phyloP scores from a whole-genome alignment of 2,888 invertebrate genomes.

The Charanyca ferruginea region DNA sequence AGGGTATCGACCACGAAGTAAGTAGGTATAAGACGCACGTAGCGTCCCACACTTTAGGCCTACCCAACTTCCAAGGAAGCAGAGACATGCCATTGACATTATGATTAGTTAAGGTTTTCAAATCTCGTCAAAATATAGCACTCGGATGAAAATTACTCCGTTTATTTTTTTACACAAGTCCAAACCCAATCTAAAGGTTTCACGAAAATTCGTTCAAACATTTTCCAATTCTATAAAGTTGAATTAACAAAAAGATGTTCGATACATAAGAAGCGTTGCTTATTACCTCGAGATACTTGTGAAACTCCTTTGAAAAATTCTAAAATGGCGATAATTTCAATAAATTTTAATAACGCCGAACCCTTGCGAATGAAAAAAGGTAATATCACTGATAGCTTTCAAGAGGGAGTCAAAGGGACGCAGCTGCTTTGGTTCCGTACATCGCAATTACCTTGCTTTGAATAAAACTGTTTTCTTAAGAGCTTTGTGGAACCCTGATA shows the following conservation, averaged over 20 bases:
- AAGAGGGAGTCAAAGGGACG: conserved; percentile 68
- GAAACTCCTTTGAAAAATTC: conserved; percentile 57
- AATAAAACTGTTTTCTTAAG: conserved; percentile 67
- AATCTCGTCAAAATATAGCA: no score
- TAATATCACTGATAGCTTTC: conserved; percentile 72
- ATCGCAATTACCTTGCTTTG: conserved; percentile 64
- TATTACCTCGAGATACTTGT: conserved; percentile 51
- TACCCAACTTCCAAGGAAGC: no score
- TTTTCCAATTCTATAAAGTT: conserved; percentile 37
- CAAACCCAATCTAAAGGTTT: not conserved
- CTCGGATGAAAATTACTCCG: not conserved
- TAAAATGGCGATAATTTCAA: conserved; percentile 63
- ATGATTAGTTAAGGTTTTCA: no score
- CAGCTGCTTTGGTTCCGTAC: conserved; percentile 66
- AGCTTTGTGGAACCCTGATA: conserved; percentile 64
- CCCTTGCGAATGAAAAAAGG: conserved; percentile 70
- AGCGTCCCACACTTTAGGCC: no score
- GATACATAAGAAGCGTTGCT: conserved; percentile 47
- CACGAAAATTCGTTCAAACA: conserved; percentile 18
- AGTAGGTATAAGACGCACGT: no score
- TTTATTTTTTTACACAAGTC: not conserved
- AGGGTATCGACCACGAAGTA: no score
- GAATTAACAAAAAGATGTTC: conserved; percentile 43
- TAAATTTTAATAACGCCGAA: conserved; percentile 72
- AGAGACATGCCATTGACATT: no score